Conservation (phyloP, 2,888 invertebrate species). For the Rhaphigaster nebulosa region DNA sequence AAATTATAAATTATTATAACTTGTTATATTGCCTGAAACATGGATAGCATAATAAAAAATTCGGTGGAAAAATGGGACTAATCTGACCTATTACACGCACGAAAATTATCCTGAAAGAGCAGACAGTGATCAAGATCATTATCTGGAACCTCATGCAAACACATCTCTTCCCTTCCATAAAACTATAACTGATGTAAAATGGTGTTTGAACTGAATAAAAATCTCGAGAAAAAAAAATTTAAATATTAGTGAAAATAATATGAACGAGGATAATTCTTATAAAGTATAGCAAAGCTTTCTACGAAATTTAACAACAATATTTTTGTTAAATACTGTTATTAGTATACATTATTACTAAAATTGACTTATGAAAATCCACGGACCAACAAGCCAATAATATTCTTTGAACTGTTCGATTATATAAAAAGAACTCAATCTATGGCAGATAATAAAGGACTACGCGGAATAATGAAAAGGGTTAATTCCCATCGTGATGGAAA, state of each 20-base stretch:
- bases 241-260: not conserved
- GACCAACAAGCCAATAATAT: not conserved
- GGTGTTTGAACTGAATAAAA: not conserved
- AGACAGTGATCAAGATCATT: not conserved
- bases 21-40: not conserved
- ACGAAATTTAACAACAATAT: not conserved
- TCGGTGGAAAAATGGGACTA: not conserved
- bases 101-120: not conserved
- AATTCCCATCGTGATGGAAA: not conserved
- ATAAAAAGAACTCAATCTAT: not conserved
- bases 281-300: not conserved
- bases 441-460: not conserved
- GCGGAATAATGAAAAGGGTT: not conserved
- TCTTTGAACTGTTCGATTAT: not conserved
- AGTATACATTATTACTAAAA: no score
- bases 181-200: not conserved
- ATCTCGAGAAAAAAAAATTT: not conserved
- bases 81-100: slow-evolving; percentile 9
- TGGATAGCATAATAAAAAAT: not conserved
- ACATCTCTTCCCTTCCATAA: not conserved
- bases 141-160: not conserved
- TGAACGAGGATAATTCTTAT: not conserved
- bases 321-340: not conserved
- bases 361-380: not conserved
- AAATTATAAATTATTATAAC: no score